Evolutionary conservation across 2,888 invertebrate genomes (phyloP).

Genomic region (Atherix ibis): DNA sequence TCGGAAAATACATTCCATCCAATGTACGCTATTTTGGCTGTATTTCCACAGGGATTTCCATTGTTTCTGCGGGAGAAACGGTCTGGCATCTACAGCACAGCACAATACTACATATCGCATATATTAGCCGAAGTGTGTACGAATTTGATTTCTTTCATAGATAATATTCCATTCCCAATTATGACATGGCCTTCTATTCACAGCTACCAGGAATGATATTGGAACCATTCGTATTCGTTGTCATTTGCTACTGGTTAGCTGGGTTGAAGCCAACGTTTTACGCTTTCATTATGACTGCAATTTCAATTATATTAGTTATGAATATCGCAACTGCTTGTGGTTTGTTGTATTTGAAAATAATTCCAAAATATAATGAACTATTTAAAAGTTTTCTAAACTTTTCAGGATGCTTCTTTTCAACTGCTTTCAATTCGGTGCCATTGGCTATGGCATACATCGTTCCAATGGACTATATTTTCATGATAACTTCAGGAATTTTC

Average conservation of each 20-base stretch:
- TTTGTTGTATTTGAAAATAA: conserved; percentile 33
- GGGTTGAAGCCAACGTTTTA: conserved; percentile 53
- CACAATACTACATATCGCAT: conserved; percentile 65
- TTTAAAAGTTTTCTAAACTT: conserved; percentile 11
- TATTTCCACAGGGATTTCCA: conserved; percentile 67
- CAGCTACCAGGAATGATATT: conserved; percentile 73
- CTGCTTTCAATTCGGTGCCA: conserved; percentile 64
- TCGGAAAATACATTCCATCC: conserved; percentile 83
- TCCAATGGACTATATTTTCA: conserved; percentile 70
- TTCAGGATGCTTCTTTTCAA: conserved; percentile 69
- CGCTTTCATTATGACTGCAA: conserved; percentile 52
- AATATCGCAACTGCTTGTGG: conserved; percentile 81
- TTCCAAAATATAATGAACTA: conserved; percentile 6
- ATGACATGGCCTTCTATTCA: no score
- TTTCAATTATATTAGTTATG: conserved; percentile 59
- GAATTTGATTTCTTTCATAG: not conserved
- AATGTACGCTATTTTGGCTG: conserved; percentile 75
- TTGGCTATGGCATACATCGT: conserved; percentile 69
- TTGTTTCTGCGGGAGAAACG: conserved; percentile 65
- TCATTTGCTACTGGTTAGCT: conserved; percentile 74
- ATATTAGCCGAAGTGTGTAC: conserved; percentile 59
- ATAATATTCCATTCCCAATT: conserved; percentile 4
- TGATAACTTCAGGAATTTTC: conserved; percentile 78
- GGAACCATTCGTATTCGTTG: conserved; percentile 66
- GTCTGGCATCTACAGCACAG: conserved; percentile 66